A percentile compares a stretch with the other conserved stretches of the same genome.
Evolutionary conservation across 2,888 invertebrate genomes (phyloP).

Genomic region (Cremastobaeus sp.): DNA sequence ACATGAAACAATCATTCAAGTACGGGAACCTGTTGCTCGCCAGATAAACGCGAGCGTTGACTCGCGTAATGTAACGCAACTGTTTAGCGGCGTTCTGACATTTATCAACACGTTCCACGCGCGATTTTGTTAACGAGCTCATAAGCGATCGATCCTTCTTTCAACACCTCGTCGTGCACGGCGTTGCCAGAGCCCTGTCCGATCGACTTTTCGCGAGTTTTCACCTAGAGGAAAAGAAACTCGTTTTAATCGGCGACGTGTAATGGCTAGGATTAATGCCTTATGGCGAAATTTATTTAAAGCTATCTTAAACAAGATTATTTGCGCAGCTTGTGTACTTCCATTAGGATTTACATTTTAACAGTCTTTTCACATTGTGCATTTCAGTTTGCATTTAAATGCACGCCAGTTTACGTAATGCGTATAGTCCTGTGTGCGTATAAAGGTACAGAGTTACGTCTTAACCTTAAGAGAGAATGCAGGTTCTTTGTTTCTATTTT

Average conservation of each 20-base stretch:
- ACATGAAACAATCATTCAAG: constrained; percentile 38
- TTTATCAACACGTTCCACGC: too few relatives aligned
- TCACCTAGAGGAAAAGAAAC: too few relatives aligned
- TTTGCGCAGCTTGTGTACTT: constrained; percentile 3
- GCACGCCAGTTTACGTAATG: constrained; percentile 10
- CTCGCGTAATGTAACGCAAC: constrained; percentile 13
- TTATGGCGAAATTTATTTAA: not conserved
- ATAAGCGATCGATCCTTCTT: too few relatives aligned
- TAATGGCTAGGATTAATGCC: too few relatives aligned
- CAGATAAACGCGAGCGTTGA: constrained; percentile 13
- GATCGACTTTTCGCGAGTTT: too few relatives aligned
- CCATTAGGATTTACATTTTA: constrained; percentile 26
- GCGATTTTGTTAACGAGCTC: too few relatives aligned
- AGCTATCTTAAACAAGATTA: constrained; percentile 1
- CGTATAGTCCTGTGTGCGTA: constrained; percentile 4
- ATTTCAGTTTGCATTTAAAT: constrained; percentile 28
- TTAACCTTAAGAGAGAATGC: not conserved
- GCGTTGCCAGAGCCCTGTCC: too few relatives aligned
- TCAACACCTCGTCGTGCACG: too few relatives aligned
- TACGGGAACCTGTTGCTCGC: constrained; percentile 36
- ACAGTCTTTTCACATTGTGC: constrained; percentile 22
- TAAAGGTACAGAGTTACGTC: not conserved
- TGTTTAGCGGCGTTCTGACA: too few relatives aligned
- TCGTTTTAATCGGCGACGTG: too few relatives aligned
- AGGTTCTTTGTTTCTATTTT: not conserved